Conservation (phyloP, 2,797 vertebrate species). For the Amniataba percoides region DNA sequence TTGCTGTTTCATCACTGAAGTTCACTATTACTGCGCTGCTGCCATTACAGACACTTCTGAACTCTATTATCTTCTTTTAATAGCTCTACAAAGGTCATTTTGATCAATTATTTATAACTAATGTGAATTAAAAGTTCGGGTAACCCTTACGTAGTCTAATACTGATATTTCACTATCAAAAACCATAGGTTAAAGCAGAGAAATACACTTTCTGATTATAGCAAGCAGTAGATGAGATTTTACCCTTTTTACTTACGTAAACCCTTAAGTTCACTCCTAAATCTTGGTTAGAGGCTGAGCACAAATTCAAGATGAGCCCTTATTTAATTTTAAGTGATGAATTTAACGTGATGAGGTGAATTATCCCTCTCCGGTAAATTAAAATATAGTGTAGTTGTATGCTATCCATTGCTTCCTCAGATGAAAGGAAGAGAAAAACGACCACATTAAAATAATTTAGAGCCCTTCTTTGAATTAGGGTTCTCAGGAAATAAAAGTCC, state of each 20-base stretch:
- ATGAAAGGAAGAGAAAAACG: slow-evolving; percentile 74
- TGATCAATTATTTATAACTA: slow-evolving; percentile 55
- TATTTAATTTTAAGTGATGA: slow-evolving; percentile 72
- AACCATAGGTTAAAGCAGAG: slow-evolving; percentile 6
- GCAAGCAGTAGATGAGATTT: slow-evolving; percentile 31
- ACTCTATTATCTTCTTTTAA: slow-evolving; percentile 37
- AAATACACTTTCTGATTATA: slow-evolving; percentile 6
- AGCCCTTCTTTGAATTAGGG: slow-evolving; percentile 66
- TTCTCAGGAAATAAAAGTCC: slow-evolving; percentile 61
- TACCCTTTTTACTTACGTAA: slow-evolving; percentile 25
- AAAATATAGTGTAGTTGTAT: slow-evolving; percentile 69
- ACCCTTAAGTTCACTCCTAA: slow-evolving; percentile 41
- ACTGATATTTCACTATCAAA: not conserved
- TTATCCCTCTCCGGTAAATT: slow-evolving; percentile 71
- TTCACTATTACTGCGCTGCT: slow-evolving; percentile 24
- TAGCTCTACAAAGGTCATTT: slow-evolving; percentile 36
- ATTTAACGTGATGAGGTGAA: slow-evolving; percentile 76
- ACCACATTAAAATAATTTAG: slow-evolving; percentile 79
- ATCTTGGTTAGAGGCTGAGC: slow-evolving; percentile 53
- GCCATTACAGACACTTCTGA: slow-evolving; percentile 27
- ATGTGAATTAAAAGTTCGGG: slow-evolving; percentile 36
- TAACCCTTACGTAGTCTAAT: slow-evolving; percentile 11
- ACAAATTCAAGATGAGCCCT: slow-evolving; percentile 60
- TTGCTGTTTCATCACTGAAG: slow-evolving; percentile 37
- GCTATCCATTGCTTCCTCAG: slow-evolving; percentile 50